These are phyloP conservation scores for Brassicogethes aeneus DNA, from an alignment of 2,888 invertebrate genomes.

Conservation along the genomic window DNA sequence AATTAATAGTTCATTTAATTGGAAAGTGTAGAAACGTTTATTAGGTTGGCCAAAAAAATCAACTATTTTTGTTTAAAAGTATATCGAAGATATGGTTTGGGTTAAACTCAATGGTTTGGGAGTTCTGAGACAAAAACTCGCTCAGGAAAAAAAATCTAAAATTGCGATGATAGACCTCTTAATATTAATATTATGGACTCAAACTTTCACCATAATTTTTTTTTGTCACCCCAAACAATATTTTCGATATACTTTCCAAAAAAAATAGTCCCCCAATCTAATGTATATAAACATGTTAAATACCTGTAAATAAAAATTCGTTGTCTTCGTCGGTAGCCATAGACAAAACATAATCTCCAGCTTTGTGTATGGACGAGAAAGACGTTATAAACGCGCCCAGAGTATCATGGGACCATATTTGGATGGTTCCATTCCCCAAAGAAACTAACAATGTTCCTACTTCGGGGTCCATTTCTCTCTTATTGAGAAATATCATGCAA, in stretches of 20 bases:
- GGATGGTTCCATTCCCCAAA: constrained; percentile 65
- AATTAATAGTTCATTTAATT: neutral
- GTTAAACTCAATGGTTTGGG: too few relatives aligned
- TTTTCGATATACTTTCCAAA: too few relatives aligned
- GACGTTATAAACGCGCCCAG: constrained; percentile 61
- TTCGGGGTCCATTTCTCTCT: constrained; percentile 45
- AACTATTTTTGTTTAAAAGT: constrained; percentile 1
- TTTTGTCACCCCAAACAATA: too few relatives aligned
- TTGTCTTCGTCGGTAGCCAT: constrained; percentile 64
- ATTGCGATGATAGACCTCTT: too few relatives aligned
- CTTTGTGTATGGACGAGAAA: constrained; percentile 60
- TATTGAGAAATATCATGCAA: constrained; percentile 57
- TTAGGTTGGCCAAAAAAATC: too few relatives aligned
- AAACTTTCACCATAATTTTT: too few relatives aligned
- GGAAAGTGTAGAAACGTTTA: too few relatives aligned
- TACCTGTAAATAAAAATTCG: constrained; percentile 63
- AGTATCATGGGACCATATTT: constrained; percentile 75
- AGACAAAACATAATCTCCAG: constrained; percentile 56
- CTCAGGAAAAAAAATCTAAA: too few relatives aligned
- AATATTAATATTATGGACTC: too few relatives aligned
- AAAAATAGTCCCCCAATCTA: neutral
- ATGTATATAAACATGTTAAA: too few relatives aligned
- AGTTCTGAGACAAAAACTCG: too few relatives aligned
- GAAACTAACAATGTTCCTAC: constrained; percentile 61
- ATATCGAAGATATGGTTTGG: neutral